These are phyloP conservation scores for Gonioctena quinquepunctata DNA, from an alignment of 1,140 invertebrate species.

Conservation along the genomic window DNA sequence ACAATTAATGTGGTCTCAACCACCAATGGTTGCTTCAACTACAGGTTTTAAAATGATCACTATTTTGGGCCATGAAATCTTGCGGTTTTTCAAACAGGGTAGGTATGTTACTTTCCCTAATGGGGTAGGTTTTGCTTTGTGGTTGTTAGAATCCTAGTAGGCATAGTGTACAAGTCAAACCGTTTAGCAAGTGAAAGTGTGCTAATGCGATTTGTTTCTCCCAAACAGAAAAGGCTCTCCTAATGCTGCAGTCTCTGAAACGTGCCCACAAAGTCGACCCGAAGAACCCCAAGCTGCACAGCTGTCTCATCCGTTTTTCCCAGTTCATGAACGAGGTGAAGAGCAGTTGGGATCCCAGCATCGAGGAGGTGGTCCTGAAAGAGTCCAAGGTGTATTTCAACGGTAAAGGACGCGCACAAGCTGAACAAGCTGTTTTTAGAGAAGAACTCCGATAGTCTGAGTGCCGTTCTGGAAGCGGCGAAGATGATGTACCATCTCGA, in stretches of 20 bases:
- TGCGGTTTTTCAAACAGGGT: too few species aligned
- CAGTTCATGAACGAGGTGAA: conserved; percentile 59
- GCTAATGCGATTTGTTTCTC: too few species aligned
- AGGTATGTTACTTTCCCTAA: too few species aligned
- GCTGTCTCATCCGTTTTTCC: conserved; percentile 79
- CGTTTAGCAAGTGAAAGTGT: too few species aligned
- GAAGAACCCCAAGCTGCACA: conserved; percentile 79
- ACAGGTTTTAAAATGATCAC: too few species aligned
- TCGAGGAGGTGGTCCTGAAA: conserved; percentile 75
- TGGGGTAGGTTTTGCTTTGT: too few species aligned
- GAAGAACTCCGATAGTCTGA: conserved; percentile 65
- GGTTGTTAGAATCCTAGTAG: too few species aligned
- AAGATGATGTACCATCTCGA: conserved; percentile 73
- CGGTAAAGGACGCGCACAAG: conserved; percentile 63
- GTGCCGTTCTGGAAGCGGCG: conserved; percentile 72
- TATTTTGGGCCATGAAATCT: too few species aligned
- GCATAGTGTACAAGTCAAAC: too few species aligned
- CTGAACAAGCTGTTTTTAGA: conserved; percentile 75
- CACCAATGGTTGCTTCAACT: too few species aligned
- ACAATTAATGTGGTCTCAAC: too few species aligned
- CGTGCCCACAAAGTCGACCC: conserved; percentile 76
- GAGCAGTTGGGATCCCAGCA: conserved; percentile 61
- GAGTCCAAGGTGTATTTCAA: conserved; percentile 71
- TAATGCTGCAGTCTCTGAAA: conserved; percentile 91
- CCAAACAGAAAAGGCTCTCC: conserved; percentile 77